Evolutionary conservation across 1,140 invertebrate species (phyloP), one percentile per base, ranked within the genome.

Genomic region (Leptinotarsa defecta): DNA sequence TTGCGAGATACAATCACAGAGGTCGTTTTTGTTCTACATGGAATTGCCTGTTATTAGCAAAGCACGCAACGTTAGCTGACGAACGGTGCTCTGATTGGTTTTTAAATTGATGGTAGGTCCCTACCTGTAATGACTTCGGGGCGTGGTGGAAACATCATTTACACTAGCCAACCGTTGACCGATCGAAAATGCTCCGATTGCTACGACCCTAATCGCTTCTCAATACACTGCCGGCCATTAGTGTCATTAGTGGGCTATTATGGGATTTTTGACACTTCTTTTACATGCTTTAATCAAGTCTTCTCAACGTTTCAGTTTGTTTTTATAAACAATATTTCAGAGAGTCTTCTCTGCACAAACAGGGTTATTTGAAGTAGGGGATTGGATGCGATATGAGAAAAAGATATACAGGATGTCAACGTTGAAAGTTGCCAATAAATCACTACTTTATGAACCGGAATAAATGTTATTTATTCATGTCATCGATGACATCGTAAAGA

Each of bases 71-170:
- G 74, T 73, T 48, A 15, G 61, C 71, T 73, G 71, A 73, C 71
- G 71, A 73, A 73, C 71, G 71, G 34, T 27, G 71, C 48, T 73
- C 71, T 73, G 81, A 83, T 84, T 83, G 82, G 83, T 83, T 83
- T 83, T 82, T 82, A 80, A 83, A 84, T 83, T 83, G 81, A 84
- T 83, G 80, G 80, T 79, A 82, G 80, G 73, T 79, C 78, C 83
- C 81, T 84, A 81, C 81, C 81, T 78, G 82, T 83, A 81, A 82
- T 83, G 81, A 82, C 76, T 79, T 69, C 74, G 74, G 77, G 84
- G 84, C 84, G 84, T 82, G 83, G 84, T 81, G 68, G 68, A 73
- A 74, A 78, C 82, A 82, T 84, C 84, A 83, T 85, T 85, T 85
- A 85, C 82, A 83, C 82, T 78, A 78, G 80, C 83, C 83, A 83